Percentiles rank a stretch among this genome's conserved stretches.
phyloP scores from a whole-genome alignment of 2,113 vertebrate species.

The Cygnus buccinator region DNA sequence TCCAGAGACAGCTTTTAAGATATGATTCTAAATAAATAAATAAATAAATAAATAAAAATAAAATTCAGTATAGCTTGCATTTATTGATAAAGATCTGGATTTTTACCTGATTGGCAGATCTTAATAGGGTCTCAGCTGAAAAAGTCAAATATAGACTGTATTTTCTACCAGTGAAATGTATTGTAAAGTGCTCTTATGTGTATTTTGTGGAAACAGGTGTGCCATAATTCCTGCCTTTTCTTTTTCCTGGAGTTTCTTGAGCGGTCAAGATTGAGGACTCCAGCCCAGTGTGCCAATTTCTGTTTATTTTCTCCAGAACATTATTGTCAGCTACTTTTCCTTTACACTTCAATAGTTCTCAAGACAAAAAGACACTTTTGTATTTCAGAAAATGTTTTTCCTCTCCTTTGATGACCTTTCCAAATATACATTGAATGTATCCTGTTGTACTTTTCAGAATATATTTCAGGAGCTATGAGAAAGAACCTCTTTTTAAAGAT shows the following conservation, averaged over 20 bases:
- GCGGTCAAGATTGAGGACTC: not conserved
- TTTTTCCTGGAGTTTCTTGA: not conserved
- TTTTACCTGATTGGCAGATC: not conserved
- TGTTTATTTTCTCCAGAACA: not conserved
- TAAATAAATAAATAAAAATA: no score
- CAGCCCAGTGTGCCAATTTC: not conserved
- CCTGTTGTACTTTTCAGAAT: not conserved
- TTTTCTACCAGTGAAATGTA: not conserved
- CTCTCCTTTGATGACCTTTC: not conserved
- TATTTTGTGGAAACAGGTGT: not conserved
- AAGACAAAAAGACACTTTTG: not conserved
- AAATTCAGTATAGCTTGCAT: not conserved
- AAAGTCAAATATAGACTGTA: not conserved
- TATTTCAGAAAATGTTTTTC: not conserved
- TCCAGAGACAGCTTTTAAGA: not conserved
- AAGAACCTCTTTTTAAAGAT: not conserved
- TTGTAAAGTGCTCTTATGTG: not conserved
- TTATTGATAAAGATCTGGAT: not conserved
- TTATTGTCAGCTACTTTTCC: not conserved
- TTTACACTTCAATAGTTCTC: not conserved
- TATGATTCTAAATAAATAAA: not conserved
- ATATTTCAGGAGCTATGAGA: not conserved
- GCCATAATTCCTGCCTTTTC: not conserved
- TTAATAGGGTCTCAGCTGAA: not conserved
- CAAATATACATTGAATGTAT: not conserved